These are phyloP conservation scores for Ophthalmotilapia sp. DNA, from an alignment of 2,113 vertebrate species.

Conservation along the genomic window DNA sequence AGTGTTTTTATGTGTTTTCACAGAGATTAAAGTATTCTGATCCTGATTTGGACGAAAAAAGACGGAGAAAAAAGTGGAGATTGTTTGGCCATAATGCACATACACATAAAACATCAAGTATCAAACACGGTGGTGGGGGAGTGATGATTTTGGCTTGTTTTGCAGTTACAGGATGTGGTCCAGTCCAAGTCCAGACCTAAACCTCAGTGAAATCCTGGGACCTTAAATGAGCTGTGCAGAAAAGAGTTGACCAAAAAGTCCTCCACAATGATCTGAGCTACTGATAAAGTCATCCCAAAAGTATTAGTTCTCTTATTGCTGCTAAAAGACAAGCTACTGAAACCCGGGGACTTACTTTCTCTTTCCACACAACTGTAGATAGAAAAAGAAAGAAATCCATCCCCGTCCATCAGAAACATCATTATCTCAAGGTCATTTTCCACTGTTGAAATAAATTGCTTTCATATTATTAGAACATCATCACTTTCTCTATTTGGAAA, in stretches of 20 bases:
- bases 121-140: not conserved
- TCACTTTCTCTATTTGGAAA: conserved; percentile 27
- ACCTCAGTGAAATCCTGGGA: not conserved
- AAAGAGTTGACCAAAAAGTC: not conserved
- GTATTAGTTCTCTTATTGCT: not conserved
- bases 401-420: not conserved
- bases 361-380: not conserved
- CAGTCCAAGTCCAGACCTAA: not conserved
- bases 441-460: conserved; percentile 30
- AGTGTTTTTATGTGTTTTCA: not conserved
- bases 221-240: not conserved
- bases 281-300: not conserved
- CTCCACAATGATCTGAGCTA: not conserved
- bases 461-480: conserved; percentile 37
- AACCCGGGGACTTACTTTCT: not conserved
- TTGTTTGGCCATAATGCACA: not conserved
- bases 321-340: not conserved
- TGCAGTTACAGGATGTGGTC: not conserved
- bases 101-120: not conserved
- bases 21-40: not conserved
- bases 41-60: not conserved
- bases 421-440: conserved; percentile 24
- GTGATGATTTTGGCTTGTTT: not conserved
- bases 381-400: not conserved
- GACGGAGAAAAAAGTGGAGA: not conserved